Evolutionary conservation across 2,797 vertebrate genomes (phyloP).

Genomic region (Margarornis squamiger): DNA sequence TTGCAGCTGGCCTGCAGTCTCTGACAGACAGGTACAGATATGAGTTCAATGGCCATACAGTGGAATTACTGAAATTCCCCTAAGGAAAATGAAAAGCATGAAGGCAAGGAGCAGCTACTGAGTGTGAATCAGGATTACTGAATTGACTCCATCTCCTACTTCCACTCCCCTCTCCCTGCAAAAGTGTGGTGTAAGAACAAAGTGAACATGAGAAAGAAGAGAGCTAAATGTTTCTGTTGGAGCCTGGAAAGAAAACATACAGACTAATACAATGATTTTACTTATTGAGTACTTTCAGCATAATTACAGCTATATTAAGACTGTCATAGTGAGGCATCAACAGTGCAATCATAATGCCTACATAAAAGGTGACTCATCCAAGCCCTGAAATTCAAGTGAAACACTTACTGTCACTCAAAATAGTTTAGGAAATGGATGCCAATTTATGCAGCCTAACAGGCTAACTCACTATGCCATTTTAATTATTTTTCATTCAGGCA

Average conservation of each 20-base stretch:
- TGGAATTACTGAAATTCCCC: not conserved
- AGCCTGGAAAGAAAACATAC: conserved; percentile 31
- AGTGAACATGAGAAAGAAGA: not conserved
- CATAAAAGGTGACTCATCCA: conserved; percentile 56
- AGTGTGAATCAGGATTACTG: not conserved
- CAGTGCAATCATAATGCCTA: conserved; percentile 55
- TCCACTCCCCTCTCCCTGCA: not conserved
- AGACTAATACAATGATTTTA: conserved; percentile 57
- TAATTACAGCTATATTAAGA: conserved; percentile 59
- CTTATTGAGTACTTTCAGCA: conserved; percentile 45
- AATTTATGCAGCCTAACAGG: conserved; percentile 43
- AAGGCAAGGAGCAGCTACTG: not conserved
- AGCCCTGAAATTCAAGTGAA: conserved; percentile 40
- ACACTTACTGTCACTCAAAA: conserved; percentile 57
- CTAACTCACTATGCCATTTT: conserved; percentile 35
- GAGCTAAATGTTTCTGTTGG: conserved; percentile 5
- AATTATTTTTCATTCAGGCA: conserved; percentile 46
- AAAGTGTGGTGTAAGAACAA: not conserved
- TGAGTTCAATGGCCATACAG: not conserved
- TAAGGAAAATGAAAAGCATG: not conserved
- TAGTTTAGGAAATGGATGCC: conserved; percentile 38
- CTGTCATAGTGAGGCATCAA: conserved; percentile 61
- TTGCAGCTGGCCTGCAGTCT: not conserved
- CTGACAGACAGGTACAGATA: not conserved
- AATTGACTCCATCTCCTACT: not conserved